phyloP scores from a whole-genome alignment of 2,888 invertebrate genomes.

The Clepsis dumicolana region DNA sequence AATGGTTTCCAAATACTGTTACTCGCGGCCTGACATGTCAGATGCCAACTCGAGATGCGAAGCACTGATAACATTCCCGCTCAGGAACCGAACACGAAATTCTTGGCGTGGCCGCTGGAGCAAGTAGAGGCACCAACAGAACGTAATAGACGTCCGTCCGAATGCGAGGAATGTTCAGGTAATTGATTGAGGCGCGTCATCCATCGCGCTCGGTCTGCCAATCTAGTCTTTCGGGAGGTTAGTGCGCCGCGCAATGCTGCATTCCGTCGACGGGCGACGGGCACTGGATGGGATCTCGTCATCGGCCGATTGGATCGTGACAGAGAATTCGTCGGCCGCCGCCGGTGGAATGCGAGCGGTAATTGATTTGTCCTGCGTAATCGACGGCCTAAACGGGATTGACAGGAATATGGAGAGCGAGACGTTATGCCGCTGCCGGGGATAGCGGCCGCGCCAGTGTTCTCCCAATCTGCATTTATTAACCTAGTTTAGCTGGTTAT shows the following conservation, averaged over 20 bases:
- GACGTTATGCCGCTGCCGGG: slow-evolving; percentile 60
- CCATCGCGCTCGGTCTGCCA: slow-evolving; percentile 71
- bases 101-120: slow-evolving; percentile 75
- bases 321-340: slow-evolving; percentile 81
- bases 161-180: slow-evolving; percentile 75
- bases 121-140: slow-evolving; percentile 69
- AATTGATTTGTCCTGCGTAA: slow-evolving; percentile 86
- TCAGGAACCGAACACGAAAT: slow-evolving; percentile 79
- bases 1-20: slow-evolving; percentile 72
- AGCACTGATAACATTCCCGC: slow-evolving; percentile 82
- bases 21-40: slow-evolving; percentile 70
- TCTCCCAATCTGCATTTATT: slow-evolving; percentile 1
- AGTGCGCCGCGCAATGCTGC: slow-evolving; percentile 67
- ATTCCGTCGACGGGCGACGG: slow-evolving; percentile 65
- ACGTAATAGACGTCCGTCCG: slow-evolving; percentile 71
- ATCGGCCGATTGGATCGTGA: slow-evolving; percentile 79
- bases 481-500: not conserved
- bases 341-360: slow-evolving; percentile 79
- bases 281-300: slow-evolving; percentile 73
- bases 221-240: slow-evolving; percentile 64
- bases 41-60: slow-evolving; percentile 75
- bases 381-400: slow-evolving; percentile 74
- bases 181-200: slow-evolving; percentile 77
- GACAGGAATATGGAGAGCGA: slow-evolving; percentile 78
- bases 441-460: slow-evolving; percentile 30